Evolutionary conservation across 2,113 vertebrate genomes (phyloP).

Genomic region (Carassius auratus): DNA sequence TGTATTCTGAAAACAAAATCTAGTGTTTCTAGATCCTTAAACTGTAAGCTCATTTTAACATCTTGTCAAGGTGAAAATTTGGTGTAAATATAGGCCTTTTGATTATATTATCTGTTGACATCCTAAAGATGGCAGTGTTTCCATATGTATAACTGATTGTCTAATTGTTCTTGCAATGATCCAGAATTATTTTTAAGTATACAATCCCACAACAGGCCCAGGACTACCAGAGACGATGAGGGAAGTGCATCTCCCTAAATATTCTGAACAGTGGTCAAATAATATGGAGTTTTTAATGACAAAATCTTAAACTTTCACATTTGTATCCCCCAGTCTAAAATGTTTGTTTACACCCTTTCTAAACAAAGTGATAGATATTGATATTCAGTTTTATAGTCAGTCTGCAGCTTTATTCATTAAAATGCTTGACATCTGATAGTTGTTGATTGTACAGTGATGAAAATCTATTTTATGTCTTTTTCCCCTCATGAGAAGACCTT

Average conservation of each 20-base stretch:
- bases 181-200: not conserved
- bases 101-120: constrained; percentile 22
- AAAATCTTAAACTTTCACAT: not conserved
- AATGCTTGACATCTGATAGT: not conserved
- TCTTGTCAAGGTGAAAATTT: not conserved
- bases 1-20: too few relatives aligned
- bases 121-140: constrained; percentile 73
- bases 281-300: not conserved
- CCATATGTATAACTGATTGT: constrained; percentile 19
- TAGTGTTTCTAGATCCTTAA: not conserved
- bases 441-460: not conserved
- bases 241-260: too few relatives aligned
- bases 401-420: not conserved
- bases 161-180: not conserved
- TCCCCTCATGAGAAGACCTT: constrained; percentile 62
- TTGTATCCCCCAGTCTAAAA: not conserved
- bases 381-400: not conserved
- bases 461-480: not conserved
- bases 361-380: not conserved
- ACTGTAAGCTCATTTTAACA: not conserved
- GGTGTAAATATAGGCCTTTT: not conserved
- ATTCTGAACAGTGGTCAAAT: not conserved
- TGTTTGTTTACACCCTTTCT: too few relatives aligned
- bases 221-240: too few relatives aligned
- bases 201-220: too few relatives aligned